Percentiles rank a stretch among this genome's conserved stretches.
Evolutionary conservation across 2,113 vertebrate species (phyloP).

Genomic region (Phylloscopus whistleri): DNA sequence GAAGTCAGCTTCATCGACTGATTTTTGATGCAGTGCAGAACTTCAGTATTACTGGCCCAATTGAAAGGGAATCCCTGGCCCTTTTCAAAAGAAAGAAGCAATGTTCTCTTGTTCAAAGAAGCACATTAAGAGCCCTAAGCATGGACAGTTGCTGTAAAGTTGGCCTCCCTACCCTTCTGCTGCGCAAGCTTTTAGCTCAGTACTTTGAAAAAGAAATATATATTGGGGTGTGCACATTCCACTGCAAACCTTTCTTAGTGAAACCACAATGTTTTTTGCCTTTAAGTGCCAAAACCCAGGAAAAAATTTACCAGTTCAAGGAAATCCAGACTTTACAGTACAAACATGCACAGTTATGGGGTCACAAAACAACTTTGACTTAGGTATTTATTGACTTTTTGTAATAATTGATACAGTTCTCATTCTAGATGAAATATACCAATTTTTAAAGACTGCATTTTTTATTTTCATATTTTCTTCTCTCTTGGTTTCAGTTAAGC

Average conservation of each 20-base stretch:
- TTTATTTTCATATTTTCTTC: not conserved
- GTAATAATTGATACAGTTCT: not conserved
- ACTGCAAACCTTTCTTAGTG: not conserved
- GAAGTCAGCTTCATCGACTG: not conserved
- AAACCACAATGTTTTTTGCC: not conserved
- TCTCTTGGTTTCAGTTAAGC: not conserved
- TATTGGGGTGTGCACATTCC: not conserved
- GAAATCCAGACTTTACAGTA: conserved; percentile 8
- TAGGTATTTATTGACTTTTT: not conserved
- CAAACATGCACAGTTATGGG: not conserved
- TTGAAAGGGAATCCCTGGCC: not conserved
- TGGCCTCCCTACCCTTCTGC: not conserved
- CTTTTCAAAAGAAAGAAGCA: not conserved
- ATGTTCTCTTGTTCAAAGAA: not conserved
- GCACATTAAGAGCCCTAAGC: not conserved
- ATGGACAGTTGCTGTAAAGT: not conserved
- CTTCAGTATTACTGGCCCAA: not conserved
- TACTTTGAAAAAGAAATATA: not conserved
- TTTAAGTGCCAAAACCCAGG: not conserved
- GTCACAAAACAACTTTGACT: not conserved
- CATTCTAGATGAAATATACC: not conserved
- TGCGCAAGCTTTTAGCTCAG: not conserved
- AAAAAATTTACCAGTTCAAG: not conserved
- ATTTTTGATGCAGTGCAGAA: not conserved
- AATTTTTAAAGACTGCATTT: not conserved